Evolutionary conservation across 2,113 vertebrate species (phyloP).

Genomic region (Sprattus sprattus): DNA sequence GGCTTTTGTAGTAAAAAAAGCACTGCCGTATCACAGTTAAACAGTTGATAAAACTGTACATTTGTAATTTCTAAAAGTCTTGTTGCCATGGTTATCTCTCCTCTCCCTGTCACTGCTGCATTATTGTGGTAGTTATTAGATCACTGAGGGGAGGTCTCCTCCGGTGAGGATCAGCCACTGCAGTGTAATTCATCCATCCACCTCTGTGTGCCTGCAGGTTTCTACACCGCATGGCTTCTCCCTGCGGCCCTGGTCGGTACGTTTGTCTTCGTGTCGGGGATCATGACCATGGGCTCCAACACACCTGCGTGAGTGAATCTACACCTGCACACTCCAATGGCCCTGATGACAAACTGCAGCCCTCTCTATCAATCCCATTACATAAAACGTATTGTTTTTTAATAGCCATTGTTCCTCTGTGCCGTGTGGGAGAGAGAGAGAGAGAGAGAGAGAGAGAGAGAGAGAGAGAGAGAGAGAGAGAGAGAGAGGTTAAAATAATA

Average conservation of each 20-base stretch:
- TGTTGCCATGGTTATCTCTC: constrained; percentile 13
- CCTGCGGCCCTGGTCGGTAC: constrained; percentile 74
- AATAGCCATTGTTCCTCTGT: constrained; percentile 13
- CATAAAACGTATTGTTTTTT: not conserved
- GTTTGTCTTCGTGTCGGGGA: constrained; percentile 73
- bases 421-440: not conserved
- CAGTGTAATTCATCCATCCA: not conserved
- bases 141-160: not conserved
- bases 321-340: not conserved
- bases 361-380: not conserved
- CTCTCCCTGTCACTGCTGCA: not conserved
- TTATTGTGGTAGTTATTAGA: not conserved
- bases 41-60: not conserved
- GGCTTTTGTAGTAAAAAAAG: not conserved
- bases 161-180: not conserved
- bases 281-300: constrained; percentile 72
- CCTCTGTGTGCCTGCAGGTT: constrained; percentile 65
- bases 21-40: not conserved
- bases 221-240: constrained; percentile 79
- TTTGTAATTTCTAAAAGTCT: not conserved
- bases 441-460: not conserved
- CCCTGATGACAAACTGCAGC: not conserved
- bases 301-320: constrained; percentile 69
- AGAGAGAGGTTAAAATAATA: not conserved
- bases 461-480: not conserved